These are phyloP conservation scores for Mechanitis mazaeus DNA, from an alignment of 2,888 invertebrate genomes.

Conservation along the genomic window DNA sequence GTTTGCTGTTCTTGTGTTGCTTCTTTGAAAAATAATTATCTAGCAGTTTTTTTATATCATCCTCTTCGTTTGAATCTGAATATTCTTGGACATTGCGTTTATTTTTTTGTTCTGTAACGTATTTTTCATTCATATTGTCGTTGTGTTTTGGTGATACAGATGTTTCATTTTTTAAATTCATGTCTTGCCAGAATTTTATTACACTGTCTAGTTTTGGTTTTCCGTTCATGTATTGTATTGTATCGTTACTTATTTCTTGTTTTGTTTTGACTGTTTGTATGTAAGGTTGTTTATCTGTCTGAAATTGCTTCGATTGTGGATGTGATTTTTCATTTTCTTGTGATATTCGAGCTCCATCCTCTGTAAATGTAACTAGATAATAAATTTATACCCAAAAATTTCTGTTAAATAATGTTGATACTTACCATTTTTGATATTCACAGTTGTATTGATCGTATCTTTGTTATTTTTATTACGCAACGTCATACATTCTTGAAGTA, in stretches of 20 bases:
- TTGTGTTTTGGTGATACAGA: not conserved
- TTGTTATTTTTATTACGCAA: conserved; percentile 10
- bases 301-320: not conserved
- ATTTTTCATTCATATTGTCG: conserved; percentile 2
- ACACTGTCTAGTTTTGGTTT: conserved; percentile 36
- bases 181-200: conserved; percentile 35
- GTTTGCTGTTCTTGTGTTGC: conserved; percentile 4
- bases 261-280: conserved; percentile 19
- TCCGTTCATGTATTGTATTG: conserved; percentile 21
- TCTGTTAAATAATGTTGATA: not conserved
- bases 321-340: not conserved
- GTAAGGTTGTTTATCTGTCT: not conserved
- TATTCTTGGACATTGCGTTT: conserved; percentile 13
- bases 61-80: conserved; percentile 11
- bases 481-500: conserved; percentile 14
- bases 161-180: conserved; percentile 9
- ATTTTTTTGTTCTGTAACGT: conserved; percentile 14
- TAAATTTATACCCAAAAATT: not conserved
- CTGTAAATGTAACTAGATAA: not conserved
- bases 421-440: conserved; percentile 10
- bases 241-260: conserved; percentile 15
- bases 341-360: not conserved
- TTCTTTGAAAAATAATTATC: conserved; percentile 9
- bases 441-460: not conserved
- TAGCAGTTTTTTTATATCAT: conserved; percentile 16